These are phyloP conservation scores for Philereme transversata DNA, from an alignment of 2,888 invertebrate genomes.

Conservation along the genomic window DNA sequence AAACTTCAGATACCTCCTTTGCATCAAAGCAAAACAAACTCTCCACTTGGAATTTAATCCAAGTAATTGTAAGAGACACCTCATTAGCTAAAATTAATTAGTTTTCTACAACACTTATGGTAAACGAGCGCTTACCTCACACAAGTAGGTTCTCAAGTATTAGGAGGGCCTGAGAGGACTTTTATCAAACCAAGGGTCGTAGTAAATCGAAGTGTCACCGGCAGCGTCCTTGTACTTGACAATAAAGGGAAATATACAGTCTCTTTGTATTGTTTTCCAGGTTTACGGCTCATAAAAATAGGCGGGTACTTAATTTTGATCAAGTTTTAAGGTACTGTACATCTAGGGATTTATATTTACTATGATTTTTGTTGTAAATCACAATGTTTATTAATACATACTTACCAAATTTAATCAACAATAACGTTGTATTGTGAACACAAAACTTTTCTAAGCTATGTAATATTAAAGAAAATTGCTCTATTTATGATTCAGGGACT, in stretches of 20 bases:
- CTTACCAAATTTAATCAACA: too few species aligned
- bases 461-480: slow-evolving; percentile 14
- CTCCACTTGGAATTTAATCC: slow-evolving; percentile 26
- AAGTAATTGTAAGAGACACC: slow-evolving; percentile 36
- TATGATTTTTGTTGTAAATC: too few species aligned
- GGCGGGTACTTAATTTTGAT: slow-evolving; percentile 35
- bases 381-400: too few species aligned
- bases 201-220: slow-evolving; percentile 79
- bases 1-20: too few species aligned
- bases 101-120: slow-evolving; percentile 41
- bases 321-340: slow-evolving; percentile 29
- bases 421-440: too few species aligned
- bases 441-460: too few species aligned
- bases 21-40: slow-evolving; percentile 10
- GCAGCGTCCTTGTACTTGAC: slow-evolving; percentile 71
- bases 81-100: slow-evolving; percentile 42
- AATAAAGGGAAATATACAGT: slow-evolving; percentile 70
- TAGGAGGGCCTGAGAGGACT: slow-evolving; percentile 66
- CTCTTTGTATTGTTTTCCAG: slow-evolving; percentile 62
- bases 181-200: slow-evolving; percentile 75
- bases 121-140: slow-evolving; percentile 37
- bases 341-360: not conserved
- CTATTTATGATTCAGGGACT: slow-evolving; percentile 13
- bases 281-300: slow-evolving; percentile 42
- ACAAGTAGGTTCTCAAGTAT: slow-evolving; percentile 55